Evolutionary conservation across 64 coral and sea anemone species (phyloP).

Genomic region (Montipora cactus): DNA sequence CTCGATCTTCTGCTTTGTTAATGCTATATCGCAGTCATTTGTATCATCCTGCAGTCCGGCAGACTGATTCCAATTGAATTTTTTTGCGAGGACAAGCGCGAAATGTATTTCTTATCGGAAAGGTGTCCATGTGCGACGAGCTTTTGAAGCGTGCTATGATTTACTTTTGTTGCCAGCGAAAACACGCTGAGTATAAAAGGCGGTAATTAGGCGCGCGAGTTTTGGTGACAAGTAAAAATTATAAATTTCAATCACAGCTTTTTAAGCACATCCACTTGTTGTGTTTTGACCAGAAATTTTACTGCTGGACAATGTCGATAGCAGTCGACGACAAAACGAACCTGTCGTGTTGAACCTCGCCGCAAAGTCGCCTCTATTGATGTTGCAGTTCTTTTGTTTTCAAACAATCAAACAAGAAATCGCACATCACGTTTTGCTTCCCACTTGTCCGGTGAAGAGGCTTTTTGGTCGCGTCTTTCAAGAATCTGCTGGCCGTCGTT

Average conservation of each 20-base stretch:
- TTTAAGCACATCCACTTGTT: too few relatives aligned
- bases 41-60: not conserved
- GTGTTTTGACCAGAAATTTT: too few relatives aligned
- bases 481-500: not conserved
- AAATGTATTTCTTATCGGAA: too few relatives aligned
- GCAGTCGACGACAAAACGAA: too few relatives aligned
- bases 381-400: conserved; percentile 3
- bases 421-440: not conserved
- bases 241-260: too few relatives aligned
- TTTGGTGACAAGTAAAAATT: too few relatives aligned
- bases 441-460: not conserved
- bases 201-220: too few relatives aligned
- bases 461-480: not conserved
- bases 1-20: conserved; percentile 6
- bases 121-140: not conserved
- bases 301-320: too few relatives aligned
- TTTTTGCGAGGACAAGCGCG: too few relatives aligned
- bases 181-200: too few relatives aligned
- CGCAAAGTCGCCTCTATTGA: not conserved
- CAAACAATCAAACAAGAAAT: conserved; percentile 24
- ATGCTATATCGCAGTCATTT: not conserved
- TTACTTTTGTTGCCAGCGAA: not conserved
- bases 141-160: not conserved
- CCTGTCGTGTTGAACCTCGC: not conserved
- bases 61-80: too few relatives aligned